phyloP scores from a whole-genome alignment of 2,888 invertebrate species.

The Sinodicranocentrus sp. region DNA sequence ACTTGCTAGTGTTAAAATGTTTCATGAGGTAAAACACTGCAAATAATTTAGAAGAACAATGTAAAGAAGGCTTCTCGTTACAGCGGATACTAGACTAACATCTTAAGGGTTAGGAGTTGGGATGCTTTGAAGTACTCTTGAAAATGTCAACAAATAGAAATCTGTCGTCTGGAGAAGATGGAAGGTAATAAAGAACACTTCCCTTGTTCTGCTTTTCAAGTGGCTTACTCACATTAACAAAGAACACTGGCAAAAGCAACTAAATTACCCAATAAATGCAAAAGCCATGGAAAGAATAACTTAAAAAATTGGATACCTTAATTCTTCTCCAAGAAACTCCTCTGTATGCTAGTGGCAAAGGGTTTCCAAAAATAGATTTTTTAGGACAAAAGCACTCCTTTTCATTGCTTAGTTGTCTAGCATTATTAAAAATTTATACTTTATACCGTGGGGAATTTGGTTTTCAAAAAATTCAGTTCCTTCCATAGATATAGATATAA shows the following conservation, averaged over 20 bases:
- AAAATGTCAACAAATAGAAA: slow-evolving; percentile 18
- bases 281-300: background rate
- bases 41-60: slow-evolving; percentile 9
- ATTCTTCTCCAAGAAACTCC: background rate
- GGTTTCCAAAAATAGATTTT: background rate
- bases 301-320: background rate
- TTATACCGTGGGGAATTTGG: too few relatives aligned
- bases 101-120: background rate
- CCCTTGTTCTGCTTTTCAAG: slow-evolving; percentile 1
- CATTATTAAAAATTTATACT: background rate
- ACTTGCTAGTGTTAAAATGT: background rate
- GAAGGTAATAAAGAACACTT: background rate
- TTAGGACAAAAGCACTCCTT: background rate
- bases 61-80: background rate
- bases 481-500: too few relatives aligned
- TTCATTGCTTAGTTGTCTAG: background rate
- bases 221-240: background rate
- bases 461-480: too few relatives aligned
- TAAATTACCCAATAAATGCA: background rate
- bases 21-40: background rate
- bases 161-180: slow-evolving; percentile 2
- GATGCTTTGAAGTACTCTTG: background rate
- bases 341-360: background rate
- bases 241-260: background rate
- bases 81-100: background rate